These are phyloP conservation scores for Limnodromus scolopaceus DNA, from an alignment of 2,797 vertebrate genomes.

Conservation along the genomic window DNA sequence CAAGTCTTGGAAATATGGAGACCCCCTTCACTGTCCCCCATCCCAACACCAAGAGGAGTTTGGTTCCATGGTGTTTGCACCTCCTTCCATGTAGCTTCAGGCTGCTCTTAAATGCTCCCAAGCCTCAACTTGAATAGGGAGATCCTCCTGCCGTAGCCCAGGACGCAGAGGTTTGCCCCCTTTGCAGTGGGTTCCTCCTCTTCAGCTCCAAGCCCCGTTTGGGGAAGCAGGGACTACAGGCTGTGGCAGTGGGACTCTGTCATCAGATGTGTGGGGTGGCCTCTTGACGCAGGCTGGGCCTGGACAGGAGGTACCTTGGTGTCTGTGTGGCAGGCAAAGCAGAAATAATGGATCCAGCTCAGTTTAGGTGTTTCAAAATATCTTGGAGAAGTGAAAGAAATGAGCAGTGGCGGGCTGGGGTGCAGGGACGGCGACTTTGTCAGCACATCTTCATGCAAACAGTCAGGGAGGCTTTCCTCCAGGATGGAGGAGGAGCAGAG, in stretches of 20 bases:
- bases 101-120: not conserved
- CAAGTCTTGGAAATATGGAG: not conserved
- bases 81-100: not conserved
- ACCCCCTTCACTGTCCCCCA: not conserved
- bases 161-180: not conserved
- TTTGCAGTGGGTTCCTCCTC: not conserved
- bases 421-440: not conserved
- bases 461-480: not conserved
- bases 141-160: not conserved
- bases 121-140: not conserved
- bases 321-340: not conserved
- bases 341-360: not conserved
- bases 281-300: not conserved
- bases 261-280: accelerated
- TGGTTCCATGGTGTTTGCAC: not conserved
- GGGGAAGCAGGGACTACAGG: not conserved
- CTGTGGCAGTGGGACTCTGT: not conserved
- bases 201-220: not conserved
- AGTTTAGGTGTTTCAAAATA: not conserved
- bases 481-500: not conserved
- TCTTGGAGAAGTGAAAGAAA: not conserved
- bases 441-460: not conserved
- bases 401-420: not conserved
- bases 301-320: not conserved
- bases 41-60: not conserved